These are phyloP conservation scores for Yponomeuta evonymella DNA, from an alignment of 2,888 invertebrate genomes.

Conservation along the genomic window DNA sequence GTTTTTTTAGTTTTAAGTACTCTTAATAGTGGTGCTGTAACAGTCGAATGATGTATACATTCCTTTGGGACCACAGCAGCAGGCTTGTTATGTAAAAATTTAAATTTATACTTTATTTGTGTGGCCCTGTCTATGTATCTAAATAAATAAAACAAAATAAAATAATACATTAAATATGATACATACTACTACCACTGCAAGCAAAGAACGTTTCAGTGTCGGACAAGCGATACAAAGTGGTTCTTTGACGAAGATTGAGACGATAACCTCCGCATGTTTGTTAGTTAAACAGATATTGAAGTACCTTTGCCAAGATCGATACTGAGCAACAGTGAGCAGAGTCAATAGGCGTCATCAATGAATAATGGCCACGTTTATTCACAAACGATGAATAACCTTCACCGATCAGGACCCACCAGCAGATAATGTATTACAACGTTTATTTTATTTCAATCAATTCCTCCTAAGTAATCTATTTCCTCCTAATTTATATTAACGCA, in stretches of 20 bases:
- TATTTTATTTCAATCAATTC: too few relatives aligned
- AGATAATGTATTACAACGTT: too few relatives aligned
- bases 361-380: conserved; percentile 13
- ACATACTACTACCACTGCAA: conserved; percentile 23
- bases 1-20: too few relatives aligned
- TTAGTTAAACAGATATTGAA: conserved; percentile 28
- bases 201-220: neutral
- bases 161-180: too few relatives aligned
- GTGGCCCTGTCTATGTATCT: too few relatives aligned
- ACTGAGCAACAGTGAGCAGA: conserved; percentile 6
- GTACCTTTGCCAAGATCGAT: conserved; percentile 20
- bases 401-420: neutral
- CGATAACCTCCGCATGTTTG: conserved; percentile 18
- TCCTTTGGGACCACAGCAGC: too few relatives aligned
- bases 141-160: too few relatives aligned
- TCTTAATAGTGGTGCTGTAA: too few relatives aligned
- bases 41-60: too few relatives aligned
- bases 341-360: conserved; percentile 12
- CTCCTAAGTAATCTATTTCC: too few relatives aligned
- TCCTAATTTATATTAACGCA: neutral
- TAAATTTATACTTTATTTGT: too few relatives aligned
- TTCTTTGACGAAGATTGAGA: neutral
- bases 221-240: neutral
- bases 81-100: too few relatives aligned
- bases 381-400: conserved; percentile 12